phyloP scores from a whole-genome alignment of 2,113 vertebrate species.

The Tachysurus vachellii region DNA sequence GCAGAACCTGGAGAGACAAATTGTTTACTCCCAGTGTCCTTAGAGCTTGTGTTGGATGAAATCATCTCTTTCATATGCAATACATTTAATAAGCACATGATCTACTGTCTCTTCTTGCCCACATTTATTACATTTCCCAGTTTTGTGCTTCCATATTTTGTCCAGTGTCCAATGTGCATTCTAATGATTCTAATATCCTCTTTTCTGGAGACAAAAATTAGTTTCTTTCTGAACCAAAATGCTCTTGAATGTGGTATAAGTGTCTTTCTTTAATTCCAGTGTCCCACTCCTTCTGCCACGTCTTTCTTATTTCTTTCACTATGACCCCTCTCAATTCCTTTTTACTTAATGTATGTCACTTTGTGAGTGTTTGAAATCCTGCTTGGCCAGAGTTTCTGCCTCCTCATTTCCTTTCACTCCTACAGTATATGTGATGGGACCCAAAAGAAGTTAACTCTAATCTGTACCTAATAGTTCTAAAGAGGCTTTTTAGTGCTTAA shows the following conservation, averaged over 20 bases:
- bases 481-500: too few species aligned
- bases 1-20: background rate
- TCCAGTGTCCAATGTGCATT: background rate
- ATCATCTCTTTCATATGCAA: background rate
- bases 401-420: background rate
- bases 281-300: background rate
- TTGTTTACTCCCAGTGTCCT: background rate
- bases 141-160: background rate
- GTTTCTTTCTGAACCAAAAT: background rate
- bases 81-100: background rate
- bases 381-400: background rate
- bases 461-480: too few species aligned
- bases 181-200: background rate
- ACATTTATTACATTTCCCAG: background rate
- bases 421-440: background rate
- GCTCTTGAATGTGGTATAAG: background rate
- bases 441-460: background rate
- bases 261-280: background rate
- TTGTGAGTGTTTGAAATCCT: background rate
- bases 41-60: background rate
- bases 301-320: background rate
- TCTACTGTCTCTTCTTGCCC: background rate
- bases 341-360: background rate
- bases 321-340: background rate
- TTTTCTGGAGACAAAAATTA: background rate